Conservation (phyloP, 2,888 invertebrate species). For the Frankliniella fusca region DNA sequence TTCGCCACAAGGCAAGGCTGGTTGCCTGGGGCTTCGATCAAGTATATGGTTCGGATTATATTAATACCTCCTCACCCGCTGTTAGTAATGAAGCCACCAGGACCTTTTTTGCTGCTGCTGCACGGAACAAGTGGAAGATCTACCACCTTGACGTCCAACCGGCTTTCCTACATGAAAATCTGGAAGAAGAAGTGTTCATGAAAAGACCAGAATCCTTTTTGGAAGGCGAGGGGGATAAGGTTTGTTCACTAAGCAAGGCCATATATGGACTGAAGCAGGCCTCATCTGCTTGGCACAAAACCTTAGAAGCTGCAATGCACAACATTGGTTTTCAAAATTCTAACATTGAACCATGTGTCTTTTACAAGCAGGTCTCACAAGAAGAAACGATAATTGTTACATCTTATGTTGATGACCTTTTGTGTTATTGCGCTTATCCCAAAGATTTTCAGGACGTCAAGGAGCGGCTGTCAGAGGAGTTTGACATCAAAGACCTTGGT, state of each 20-base stretch:
- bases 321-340: not conserved
- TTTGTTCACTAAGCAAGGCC: not conserved
- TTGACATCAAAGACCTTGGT: not conserved
- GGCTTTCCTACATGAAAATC: not conserved
- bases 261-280: not conserved
- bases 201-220: not conserved
- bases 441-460: not conserved
- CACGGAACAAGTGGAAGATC: not conserved
- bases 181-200: not conserved
- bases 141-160: not conserved
- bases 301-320: not conserved
- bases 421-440: not conserved
- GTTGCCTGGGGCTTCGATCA: not conserved
- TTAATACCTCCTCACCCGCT: not conserved
- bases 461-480: not conserved
- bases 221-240: not conserved
- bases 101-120: not conserved
- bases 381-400: not conserved
- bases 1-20: not conserved
- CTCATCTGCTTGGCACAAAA: not conserved
- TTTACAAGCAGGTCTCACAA: not conserved
- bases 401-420: not conserved
- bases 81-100: not conserved
- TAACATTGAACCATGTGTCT: not conserved
- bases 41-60: not conserved